Evolutionary conservation across 2,888 invertebrate species (phyloP).

Genomic region (Chloromyia formosa): DNA sequence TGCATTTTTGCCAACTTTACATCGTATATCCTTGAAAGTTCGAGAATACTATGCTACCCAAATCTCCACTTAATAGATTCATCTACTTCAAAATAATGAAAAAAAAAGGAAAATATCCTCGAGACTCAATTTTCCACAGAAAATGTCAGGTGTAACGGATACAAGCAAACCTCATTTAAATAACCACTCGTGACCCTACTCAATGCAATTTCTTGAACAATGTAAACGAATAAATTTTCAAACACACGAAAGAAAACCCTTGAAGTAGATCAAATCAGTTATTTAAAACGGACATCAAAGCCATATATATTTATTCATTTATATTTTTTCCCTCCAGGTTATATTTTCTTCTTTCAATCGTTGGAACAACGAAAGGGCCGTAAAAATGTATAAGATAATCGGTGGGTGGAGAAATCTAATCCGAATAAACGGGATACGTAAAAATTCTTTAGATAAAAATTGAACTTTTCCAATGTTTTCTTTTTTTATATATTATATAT

Average conservation of each 20-base stretch:
- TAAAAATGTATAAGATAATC: neutral
- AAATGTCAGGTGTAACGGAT: too few relatives aligned
- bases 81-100: too few relatives aligned
- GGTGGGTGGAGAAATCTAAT: neutral
- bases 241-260: neutral
- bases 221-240: neutral
- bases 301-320: slow-evolving; percentile 6
- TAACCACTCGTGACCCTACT: neutral
- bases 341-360: slow-evolving; percentile 12
- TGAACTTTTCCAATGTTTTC: slow-evolving; percentile 4
- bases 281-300: slow-evolving; percentile 7
- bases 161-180: neutral
- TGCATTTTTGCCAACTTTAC: too few relatives aligned
- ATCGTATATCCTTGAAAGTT: too few relatives aligned
- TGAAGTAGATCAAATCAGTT: neutral
- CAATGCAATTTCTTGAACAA: slow-evolving; percentile 3
- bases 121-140: too few relatives aligned
- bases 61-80: too few relatives aligned
- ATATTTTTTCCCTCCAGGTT: neutral
- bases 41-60: too few relatives aligned
- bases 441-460: neutral
- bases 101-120: too few relatives aligned
- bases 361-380: neutral
- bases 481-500: too few relatives aligned
- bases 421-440: neutral